phyloP scores from a whole-genome alignment of 2,113 vertebrate species.

The Pelecanoides urinatrix region DNA sequence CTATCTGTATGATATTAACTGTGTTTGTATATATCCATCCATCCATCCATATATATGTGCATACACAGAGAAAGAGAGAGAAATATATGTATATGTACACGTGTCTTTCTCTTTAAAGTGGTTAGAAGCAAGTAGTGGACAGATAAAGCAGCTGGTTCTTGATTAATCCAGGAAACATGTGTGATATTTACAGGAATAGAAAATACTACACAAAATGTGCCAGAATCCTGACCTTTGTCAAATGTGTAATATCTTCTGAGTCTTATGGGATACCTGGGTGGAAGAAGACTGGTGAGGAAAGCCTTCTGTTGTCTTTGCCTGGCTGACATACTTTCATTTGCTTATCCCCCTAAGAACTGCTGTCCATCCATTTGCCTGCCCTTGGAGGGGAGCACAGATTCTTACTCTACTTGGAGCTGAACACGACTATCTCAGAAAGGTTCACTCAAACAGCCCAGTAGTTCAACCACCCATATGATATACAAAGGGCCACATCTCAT shows the following conservation, averaged over 20 bases:
- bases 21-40: background rate
- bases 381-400: background rate
- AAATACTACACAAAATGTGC: background rate
- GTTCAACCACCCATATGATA: background rate
- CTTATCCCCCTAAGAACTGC: background rate
- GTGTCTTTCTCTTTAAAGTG: background rate
- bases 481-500: background rate
- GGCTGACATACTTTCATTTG: background rate
- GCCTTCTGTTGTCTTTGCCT: background rate
- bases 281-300: background rate
- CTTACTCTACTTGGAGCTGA: background rate
- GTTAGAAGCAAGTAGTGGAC: background rate
- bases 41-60: background rate
- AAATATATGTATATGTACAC: rapidly evolving
- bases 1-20: background rate
- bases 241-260: background rate
- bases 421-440: background rate
- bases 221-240: background rate
- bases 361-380: background rate
- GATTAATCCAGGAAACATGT: background rate
- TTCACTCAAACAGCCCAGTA: background rate
- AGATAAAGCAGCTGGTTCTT: background rate
- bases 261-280: background rate
- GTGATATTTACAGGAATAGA: background rate
- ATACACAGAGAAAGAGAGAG: background rate